Evolutionary conservation across 2,888 invertebrate genomes (phyloP), one percentile per base, ranked within the genome.

Genomic region (Cerceris ruficornis): DNA sequence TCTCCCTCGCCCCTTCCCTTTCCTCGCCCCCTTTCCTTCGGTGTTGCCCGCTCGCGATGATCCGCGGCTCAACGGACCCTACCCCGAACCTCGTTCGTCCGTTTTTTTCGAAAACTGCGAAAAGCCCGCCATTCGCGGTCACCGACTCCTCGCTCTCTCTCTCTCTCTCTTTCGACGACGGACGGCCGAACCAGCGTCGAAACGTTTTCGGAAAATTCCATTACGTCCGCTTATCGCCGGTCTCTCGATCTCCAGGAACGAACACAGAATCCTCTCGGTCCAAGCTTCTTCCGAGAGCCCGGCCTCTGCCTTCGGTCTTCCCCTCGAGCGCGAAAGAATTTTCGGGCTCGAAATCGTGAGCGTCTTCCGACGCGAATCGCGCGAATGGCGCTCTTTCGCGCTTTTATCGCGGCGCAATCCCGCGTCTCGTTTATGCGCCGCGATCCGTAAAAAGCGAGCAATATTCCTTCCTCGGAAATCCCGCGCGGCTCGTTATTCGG

Each of bases 401-500:
- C 66, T 72, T 73, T 80, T 80, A 69, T 76, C 74, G 72, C 74
- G 64, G 68, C 69, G 72, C 77, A 75, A 80, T 80, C 68, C 77
- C 76, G 75, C 76, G 69, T 75, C 81, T 78, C 82, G 86, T 87
- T 89, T 88, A 87, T 87, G 84, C 83, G 81, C 69, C 82, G 80
- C 70, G 73, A 80, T 82, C 86, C 88, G 86, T 90, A 90, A 90
- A 91, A 89, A 86, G 82, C 75, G 83, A 82, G 87, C 89, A 88
- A 90, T 91, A 90, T 91, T 90, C 90, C 87, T 89, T 88, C 89
- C 86, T 87, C 88, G 87, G 87, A 85, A 83, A 85, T 84, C 87
- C 87, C 88, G 80, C 81, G 87, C 81, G 87, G 86, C 87, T 89
- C 90, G 90, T 91, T 90, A 90, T 83, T 82, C 84, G 74, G 71